phyloP scores from a whole-genome alignment of 2,113 vertebrate genomes.

The Mormyrus lacerda region DNA sequence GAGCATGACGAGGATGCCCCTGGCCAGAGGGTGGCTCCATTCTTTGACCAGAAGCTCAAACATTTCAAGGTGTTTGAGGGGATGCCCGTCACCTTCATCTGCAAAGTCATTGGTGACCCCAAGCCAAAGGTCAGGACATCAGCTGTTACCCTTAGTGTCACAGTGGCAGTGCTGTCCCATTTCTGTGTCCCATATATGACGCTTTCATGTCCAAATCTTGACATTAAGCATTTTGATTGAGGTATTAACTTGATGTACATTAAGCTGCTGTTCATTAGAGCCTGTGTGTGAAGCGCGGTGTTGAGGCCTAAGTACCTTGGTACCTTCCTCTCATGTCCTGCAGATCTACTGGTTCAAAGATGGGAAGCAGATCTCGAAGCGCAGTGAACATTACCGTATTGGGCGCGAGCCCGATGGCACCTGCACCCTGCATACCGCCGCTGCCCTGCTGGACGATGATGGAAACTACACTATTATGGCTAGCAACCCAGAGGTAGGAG shows the following conservation, averaged over 20 bases:
- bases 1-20: conserved; percentile 65
- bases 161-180: neutral
- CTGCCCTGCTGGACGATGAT: conserved; percentile 88
- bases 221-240: neutral
- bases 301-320: neutral
- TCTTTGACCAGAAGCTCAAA: conserved; percentile 82
- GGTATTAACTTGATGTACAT: neutral
- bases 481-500: conserved; percentile 79
- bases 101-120: conserved; percentile 83
- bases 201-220: neutral
- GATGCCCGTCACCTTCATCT: conserved; percentile 87
- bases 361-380: conserved; percentile 96
- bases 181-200: neutral
- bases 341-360: conserved; percentile 99
- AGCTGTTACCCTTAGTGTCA: neutral
- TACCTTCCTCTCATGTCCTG: conserved; percentile 7
- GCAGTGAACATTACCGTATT: conserved; percentile 88
- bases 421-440: conserved; percentile 75
- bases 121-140: conserved; percentile 76
- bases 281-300: neutral
- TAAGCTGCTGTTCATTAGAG: neutral
- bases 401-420: conserved; percentile 82
- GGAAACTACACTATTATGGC: conserved; percentile 97
- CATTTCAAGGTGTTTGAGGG: conserved; percentile 96
- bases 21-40: conserved; percentile 57